phyloP scores from a whole-genome alignment of 2,113 vertebrate genomes.

The Elgaria multicarinata region DNA sequence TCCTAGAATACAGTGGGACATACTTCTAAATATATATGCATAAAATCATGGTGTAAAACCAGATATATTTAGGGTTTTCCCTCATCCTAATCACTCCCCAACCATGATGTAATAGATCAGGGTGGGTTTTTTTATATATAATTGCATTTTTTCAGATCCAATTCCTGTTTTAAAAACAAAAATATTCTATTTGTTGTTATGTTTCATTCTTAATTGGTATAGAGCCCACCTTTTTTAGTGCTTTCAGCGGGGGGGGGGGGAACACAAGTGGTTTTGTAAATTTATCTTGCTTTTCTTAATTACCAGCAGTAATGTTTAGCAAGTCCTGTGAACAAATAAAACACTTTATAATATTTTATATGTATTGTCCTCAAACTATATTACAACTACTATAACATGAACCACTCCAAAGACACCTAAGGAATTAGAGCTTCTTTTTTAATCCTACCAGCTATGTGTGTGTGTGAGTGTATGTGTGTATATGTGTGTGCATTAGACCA shows the following conservation, averaged over 20 bases:
- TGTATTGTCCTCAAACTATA: not conserved
- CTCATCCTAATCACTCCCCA: not conserved
- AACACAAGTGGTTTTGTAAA: not conserved
- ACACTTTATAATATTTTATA: not conserved
- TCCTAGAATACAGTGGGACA: no score
- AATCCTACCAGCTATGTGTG: not conserved
- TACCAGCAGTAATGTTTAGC: not conserved
- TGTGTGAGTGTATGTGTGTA: not conserved
- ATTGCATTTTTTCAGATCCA: not conserved
- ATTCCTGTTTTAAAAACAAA: not conserved
- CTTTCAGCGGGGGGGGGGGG: no score
- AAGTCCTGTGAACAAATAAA: not conserved
- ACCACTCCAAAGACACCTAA: not conserved
- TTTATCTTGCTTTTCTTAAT: not conserved
- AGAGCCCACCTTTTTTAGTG: not conserved
- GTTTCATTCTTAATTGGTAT: not conserved
- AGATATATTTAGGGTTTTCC: not conserved
- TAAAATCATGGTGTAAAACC: not conserved
- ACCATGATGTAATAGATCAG: not conserved
- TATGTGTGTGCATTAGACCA: no score
- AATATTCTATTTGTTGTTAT: not conserved
- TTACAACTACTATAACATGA: not conserved
- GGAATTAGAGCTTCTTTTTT: not conserved
- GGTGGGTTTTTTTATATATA: not conserved
- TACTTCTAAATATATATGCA: not conserved